A percentile compares a stretch with the other conserved stretches of the same genome.
These are phyloP conservation scores for Epinotia brunnichana DNA, from an alignment of 2,888 invertebrate genomes.

Conservation along the genomic window DNA sequence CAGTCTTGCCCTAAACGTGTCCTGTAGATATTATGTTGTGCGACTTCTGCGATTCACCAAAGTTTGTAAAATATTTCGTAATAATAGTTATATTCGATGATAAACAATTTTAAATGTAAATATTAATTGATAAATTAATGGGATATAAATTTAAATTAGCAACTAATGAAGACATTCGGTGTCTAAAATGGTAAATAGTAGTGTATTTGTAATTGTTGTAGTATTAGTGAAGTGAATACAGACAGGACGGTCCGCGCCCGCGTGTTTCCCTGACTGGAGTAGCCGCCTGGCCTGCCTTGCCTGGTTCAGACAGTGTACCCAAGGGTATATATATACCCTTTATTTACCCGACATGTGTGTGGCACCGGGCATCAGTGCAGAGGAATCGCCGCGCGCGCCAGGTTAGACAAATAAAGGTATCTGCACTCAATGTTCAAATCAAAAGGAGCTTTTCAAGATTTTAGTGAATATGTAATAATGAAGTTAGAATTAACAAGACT, in stretches of 20 bases:
- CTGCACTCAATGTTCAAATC: slow-evolving; percentile 84
- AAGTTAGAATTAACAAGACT: slow-evolving; percentile 76
- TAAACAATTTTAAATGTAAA: slow-evolving; percentile 82
- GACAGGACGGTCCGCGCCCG: slow-evolving; percentile 61
- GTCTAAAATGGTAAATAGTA: slow-evolving; percentile 82
- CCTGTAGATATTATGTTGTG: slow-evolving; percentile 73
- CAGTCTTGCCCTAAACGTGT: slow-evolving; percentile 35
- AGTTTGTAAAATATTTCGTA: slow-evolving; percentile 83
- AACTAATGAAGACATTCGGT: slow-evolving; percentile 76
- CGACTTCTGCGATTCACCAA: slow-evolving; percentile 82
- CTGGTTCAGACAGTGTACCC: background rate
- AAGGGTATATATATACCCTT: no score
- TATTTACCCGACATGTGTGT: background rate
- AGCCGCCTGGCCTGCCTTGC: slow-evolving; percentile 52
- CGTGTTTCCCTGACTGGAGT: slow-evolving; percentile 74
- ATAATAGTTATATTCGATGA: slow-evolving; percentile 79
- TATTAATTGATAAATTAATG: slow-evolving; percentile 76
- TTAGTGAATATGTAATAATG: slow-evolving; percentile 75
- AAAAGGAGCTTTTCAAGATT: slow-evolving; percentile 82
- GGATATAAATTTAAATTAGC: slow-evolving; percentile 74
- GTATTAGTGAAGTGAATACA: slow-evolving; percentile 76
- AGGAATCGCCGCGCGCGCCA: slow-evolving; percentile 77
- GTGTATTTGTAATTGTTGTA: slow-evolving; percentile 83
- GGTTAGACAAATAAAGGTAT: slow-evolving; percentile 80
- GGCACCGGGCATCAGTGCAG: slow-evolving; percentile 29